Evolutionary conservation across 2,113 vertebrate species (phyloP), one percentile per base, ranked within the genome.

Genomic region (Diadophis punctatus): DNA sequence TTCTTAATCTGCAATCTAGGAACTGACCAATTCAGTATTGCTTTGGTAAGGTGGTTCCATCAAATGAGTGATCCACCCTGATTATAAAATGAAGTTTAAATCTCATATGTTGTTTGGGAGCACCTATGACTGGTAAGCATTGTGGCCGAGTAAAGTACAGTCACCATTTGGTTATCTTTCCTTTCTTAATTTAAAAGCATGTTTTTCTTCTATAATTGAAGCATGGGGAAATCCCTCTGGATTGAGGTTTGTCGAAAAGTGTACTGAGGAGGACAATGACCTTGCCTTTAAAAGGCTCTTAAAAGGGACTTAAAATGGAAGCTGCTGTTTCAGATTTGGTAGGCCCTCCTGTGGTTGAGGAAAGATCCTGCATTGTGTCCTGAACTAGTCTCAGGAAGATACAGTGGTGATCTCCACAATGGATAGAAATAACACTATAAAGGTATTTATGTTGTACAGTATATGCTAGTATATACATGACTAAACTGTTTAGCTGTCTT

Each of bases 341-440:
- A 53, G 46, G 25, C 74, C 92, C 92, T 90, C 91, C 85, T 60
- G 87, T 92, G 91, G 91, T 23, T 85, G 39, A 58, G 43, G 74
- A 92, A 74, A 39, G 53, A 34, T 51, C 27, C 34, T 89, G 39
- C 30, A 58, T 12, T 48, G 43, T 55, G 60, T 63, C 12, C 27
- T 56, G 39, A 11, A 68, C 46, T 86, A 87, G 10, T 52, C 46
- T 68, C 60, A 43, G 46, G 56, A 39, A 55, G 52, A n/a, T 4
- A 48, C 58, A 63, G 10, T 30, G 58, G 52, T 63, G 8, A 51
- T 68, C 52, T 87, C n/a, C 7, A 27, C 39, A 46, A 85, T 27
- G 10, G 25, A 60, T 48, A 58, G 52, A 49, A 51, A 23, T 56
- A 39, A 43, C 20, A 53, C 34, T 25, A 91, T 80, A 43, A 43